Evolutionary conservation across 2,888 invertebrate genomes (phyloP), one percentile per base, ranked within the genome.

Genomic region (Nasonovia ribisnigri): DNA sequence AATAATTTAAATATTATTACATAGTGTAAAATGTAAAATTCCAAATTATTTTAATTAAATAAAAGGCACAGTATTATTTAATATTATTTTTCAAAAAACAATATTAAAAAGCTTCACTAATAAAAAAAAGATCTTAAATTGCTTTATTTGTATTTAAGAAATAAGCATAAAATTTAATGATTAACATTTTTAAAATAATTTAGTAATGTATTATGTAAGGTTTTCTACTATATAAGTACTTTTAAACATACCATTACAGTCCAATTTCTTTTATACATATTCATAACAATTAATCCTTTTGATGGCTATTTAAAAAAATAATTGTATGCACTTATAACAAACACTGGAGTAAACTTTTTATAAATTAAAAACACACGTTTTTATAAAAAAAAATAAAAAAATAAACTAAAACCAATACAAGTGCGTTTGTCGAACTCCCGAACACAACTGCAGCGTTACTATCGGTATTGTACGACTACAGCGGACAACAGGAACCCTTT

Each of bases 401-500:
- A 51, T 29, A 24, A 84, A 84, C 84, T 84, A 26, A 90, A 93
- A 91, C 57, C 11, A 93, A 5, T 26, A 93, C 90, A 60, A 48
- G 48, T 90, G 86, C 20, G 16, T 42, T 43, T 42, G 48, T 87
- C 86, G 48, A 93, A 60, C 93, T 42, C 90, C 26, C 42, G 0
- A n/a, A 51, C 60, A 90, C 90, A 90, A 93, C 93, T 93, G 93
- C 43, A 43, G 90, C 60, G 42, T 90, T 84, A 67, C 54, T 60
- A 67, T 93, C 93, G 90, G 84, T 42, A 67, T 87, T 51, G 90
- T 8, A 90, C 57, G n/a, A 90, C 93, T 42, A 90, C 86, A 90
- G 86, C 90, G 89, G 36, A 90, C 86, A n/a, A 26, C 51, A 86
- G 86, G 90, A 93, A 93, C 93, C 86, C 93, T 93, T 93, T 93